Base-by-base conservation (phyloP, 1,140 invertebrate species). In the Parasteatoda tepidariorum region DNA sequence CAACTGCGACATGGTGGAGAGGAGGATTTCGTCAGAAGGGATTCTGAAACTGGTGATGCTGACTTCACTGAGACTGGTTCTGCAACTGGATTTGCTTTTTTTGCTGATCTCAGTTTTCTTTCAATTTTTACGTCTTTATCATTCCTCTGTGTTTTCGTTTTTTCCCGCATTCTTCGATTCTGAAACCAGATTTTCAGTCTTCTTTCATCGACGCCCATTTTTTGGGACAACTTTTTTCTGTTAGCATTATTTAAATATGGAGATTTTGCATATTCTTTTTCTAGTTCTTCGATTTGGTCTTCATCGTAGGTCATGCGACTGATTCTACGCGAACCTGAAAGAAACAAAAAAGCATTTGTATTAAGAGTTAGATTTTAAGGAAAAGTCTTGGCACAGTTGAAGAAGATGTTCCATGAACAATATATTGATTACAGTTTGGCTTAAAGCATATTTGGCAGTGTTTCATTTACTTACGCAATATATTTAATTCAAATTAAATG, bases 161-260 rank as follows among this genome's bases (percentile, higher is more conserved):
- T 13, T 22, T 55, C 48, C 48, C 13, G 64, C 93, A 93, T 94
- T 48, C 93, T 88, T 9, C 93, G 88, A 86, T 98, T 98, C 91
- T 98, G 97, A 91, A 98, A 95, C 92, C 93, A 93, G 86, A 93
- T 93, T 90, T 95, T 95, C 86, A 95, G 94, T 90, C 95, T 94
- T 34, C 94, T 89, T 86, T 96, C 95, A 0, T 93, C 92, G 0
- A 97, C 89, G 38, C 91, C 90, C 0, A 97, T 89, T 31, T 91
- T 89, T 11, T 92, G 89, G 0, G 95, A 94, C 85, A 97, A 90
- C 87, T 95, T 93, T 30, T 95, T 94, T n/a, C 95, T 90, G 28
- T 94, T 90, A 0, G 94, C 93, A 38, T 95, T 90, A 67, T 93
- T 94, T 0, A 97, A 90, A 86, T 97, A 97, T 28, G 92, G 92